Base-by-base conservation (phyloP, 2,797 vertebrate species). In the Oreochromis mossambicus region DNA sequence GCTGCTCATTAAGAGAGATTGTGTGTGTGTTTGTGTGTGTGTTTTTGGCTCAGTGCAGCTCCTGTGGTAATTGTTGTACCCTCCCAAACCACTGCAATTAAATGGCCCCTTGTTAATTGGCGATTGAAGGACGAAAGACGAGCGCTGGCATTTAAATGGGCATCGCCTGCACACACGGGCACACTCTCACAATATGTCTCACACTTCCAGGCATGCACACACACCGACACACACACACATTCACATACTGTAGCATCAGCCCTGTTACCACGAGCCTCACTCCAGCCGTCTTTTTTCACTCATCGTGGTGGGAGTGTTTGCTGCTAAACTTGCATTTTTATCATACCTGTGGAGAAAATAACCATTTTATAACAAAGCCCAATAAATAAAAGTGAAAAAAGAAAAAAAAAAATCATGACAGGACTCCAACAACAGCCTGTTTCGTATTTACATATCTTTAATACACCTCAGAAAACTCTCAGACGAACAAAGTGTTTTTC, bases 101-200 rank as follows among this genome's bases (percentile, higher is more conserved):
- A 94, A 93, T 38, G 87, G 91, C 86, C 92, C 93, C 92, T 90
- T 92, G 94, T 92, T 95, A 94, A 96, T 94, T 94, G 92, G 81
- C 89, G 73, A 95, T 92, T 92, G 86, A 92, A 93, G 89, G 92
- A 92, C 86, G 81, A 93, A 93, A 92, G 88, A 91, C 83, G 77
- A 84, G 86, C 21, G 38, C 82, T 56, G 36, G 77, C 86, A 86
- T 93, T 94, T 51, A 93, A 94, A 92, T 86, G 83, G 79, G 79
- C 24, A 86, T 86, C 14, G 14, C 83, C 86, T 76, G 85, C 82
- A 76, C 81, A 87, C 87, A 80, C 12, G 38, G 7, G 61, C 83
- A 68, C 73, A 79, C 54, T 58, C 32, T 83, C 52, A 61, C 79
- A 87, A 38, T 43, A 58, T 75, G 77, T 77, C 52, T 76, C 73